Base-by-base conservation (phyloP, 1,140 invertebrate species). In the Propsilocerus akamusi region DNA sequence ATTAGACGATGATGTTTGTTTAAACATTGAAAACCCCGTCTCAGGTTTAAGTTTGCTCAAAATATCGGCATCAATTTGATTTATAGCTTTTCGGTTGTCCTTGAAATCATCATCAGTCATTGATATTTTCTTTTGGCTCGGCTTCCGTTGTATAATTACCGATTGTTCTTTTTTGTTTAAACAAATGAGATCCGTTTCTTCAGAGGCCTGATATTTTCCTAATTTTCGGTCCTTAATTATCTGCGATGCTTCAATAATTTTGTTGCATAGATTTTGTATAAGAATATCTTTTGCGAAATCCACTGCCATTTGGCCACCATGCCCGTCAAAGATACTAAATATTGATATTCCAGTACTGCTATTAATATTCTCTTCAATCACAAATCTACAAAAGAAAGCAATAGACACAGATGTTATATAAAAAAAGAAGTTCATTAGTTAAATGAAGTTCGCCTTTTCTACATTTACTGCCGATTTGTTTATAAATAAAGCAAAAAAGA, bases 311-410 rank as follows among this genome's bases (percentile, higher is more conserved):
- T 93, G 86, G 47, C 91, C 92, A 49, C 91, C 92, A 67, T 96
- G 92, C 1, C 91, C 92, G 72, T 96, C 91, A 67, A 94, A 95
- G 49, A 95, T 79, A 30, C 88, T 90, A 72, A 88, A 94, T 46
- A 95, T 70, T 2, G 85, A 81, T 48, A 92, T 79, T 23, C 78
- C 80, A 20, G 78, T 80, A 34, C 58, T 59, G 51, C 77, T 71
- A 57, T 80, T 77, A 25, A 83, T 77, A 58, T 87, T 80, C 60
- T 81, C 76, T 52, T 85, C 77, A 26, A 88, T 75, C 34, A 85
- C 83, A 64, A 87, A 90, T 52, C 63, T 65, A 37, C 2, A 52
- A 51, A 22, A 12, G 2, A 26, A 37, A 28, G 25, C 6, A 24
- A 30, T 8, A 8, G 28, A 8, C 28, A 34, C 12, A 17, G 7